These are phyloP conservation scores for Zhuqinia jingwanae DNA, from an alignment of 2,888 invertebrate genomes.

Conservation along the genomic window DNA sequence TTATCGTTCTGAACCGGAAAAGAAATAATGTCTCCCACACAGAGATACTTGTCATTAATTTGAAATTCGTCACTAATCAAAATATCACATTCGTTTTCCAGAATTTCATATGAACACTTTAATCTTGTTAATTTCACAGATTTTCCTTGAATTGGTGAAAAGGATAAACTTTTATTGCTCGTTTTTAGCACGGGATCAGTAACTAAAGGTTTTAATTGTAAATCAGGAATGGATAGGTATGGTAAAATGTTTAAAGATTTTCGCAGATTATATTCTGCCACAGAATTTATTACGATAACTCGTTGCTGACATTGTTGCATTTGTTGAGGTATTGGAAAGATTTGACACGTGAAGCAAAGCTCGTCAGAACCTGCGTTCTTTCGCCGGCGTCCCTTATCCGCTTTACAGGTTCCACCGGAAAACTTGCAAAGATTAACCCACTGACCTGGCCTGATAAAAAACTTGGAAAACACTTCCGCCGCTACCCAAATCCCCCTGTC, in stretches of 20 bases:
- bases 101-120: background rate
- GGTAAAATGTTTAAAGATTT: conserved; percentile 34
- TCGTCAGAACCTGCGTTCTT: background rate
- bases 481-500: conserved; percentile 45
- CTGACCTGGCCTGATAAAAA: conserved; percentile 47
- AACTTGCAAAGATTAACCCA: conserved; percentile 53
- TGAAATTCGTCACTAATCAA: conserved; percentile 30
- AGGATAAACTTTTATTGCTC: conserved; percentile 24
- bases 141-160: conserved; percentile 46
- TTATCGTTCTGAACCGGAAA: background rate
- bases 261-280: conserved; percentile 59
- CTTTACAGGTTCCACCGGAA: background rate
- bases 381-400: background rate
- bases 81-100: conserved; percentile 17
- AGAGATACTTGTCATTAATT: conserved; percentile 33
- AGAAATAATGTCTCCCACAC: conserved; percentile 50
- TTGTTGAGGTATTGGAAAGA: conserved; percentile 24
- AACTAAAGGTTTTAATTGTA: conserved; percentile 48
- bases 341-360: conserved; percentile 36
- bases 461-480: background rate
- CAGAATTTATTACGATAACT: background rate
- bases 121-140: conserved; percentile 36
- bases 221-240: conserved; percentile 24
- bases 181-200: conserved; percentile 48
- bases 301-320: background rate